Evolutionary conservation across 2,888 invertebrate species (phyloP).

Genomic region (Leucophenga maculata): DNA sequence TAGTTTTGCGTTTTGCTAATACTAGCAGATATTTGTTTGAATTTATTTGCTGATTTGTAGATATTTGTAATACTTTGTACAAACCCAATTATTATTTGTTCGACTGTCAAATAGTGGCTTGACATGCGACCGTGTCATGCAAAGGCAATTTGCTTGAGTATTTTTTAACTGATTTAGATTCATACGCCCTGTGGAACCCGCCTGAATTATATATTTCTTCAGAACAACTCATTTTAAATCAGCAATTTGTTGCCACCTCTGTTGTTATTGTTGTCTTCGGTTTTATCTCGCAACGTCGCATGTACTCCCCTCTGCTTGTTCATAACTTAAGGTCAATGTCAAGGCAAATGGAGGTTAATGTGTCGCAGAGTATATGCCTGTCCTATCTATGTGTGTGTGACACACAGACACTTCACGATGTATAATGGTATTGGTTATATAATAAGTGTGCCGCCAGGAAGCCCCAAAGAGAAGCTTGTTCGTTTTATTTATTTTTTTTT

Average conservation of each 20-base stretch:
- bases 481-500: not conserved
- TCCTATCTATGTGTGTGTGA: not conserved
- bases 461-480: not conserved
- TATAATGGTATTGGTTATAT: constrained; percentile 18
- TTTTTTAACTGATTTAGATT: constrained; percentile 13
- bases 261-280: constrained; percentile 9
- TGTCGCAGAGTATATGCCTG: not conserved
- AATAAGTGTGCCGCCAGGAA: not conserved
- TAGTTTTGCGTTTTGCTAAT: no score
- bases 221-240: no score
- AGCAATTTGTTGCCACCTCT: not conserved
- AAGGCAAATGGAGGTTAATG: constrained; percentile 22
- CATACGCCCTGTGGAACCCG: constrained; percentile 2
- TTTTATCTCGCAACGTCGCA: not conserved
- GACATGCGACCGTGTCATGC: constrained; percentile 15
- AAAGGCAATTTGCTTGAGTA: not conserved
- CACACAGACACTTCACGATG: not conserved
- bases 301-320: not conserved
- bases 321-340: constrained; percentile 22
- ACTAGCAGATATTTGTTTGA: no score
- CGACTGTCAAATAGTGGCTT: not conserved
- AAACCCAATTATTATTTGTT: not conserved
- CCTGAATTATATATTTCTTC: no score
- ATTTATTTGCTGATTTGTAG: not conserved
- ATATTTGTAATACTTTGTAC: not conserved